phyloP scores from a whole-genome alignment of 2,113 vertebrate species.

The Calidris pygmaea region DNA sequence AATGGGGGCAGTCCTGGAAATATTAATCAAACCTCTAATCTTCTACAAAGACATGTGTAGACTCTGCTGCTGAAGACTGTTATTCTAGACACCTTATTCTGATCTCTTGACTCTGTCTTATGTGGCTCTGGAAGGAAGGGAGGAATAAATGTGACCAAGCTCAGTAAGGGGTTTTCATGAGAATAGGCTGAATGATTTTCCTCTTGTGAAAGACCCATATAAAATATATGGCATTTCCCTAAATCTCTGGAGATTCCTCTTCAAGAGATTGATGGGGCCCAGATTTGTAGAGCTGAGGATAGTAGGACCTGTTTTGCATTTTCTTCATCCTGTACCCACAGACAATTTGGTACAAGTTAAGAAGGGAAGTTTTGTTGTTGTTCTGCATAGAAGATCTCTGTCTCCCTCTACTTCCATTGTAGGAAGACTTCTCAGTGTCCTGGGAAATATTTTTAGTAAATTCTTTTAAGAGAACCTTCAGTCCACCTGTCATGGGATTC shows the following conservation, averaged over 20 bases:
- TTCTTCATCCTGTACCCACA: neutral
- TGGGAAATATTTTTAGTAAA: neutral
- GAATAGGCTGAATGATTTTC: neutral
- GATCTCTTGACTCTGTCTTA: neutral
- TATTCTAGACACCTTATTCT: neutral
- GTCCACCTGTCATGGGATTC: neutral
- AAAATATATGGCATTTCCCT: neutral
- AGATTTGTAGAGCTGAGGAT: neutral
- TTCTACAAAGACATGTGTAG: neutral
- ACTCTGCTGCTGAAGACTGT: neutral
- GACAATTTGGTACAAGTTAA: neutral
- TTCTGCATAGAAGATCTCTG: neutral
- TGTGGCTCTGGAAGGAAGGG: neutral
- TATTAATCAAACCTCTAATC: neutral
- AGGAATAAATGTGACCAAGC: neutral
- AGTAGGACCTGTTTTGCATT: neutral
- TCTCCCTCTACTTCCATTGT: neutral
- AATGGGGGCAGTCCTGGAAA: neutral
- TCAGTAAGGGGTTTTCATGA: neutral
- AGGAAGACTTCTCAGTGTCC: neutral
- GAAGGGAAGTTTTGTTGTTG: neutral
- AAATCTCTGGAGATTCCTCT: neutral
- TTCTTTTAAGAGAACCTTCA: neutral
- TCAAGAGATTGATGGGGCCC: neutral
- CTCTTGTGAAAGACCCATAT: neutral